Conservation (phyloP, 2,797 vertebrate genomes). For the Megalops cyprinoides region DNA sequence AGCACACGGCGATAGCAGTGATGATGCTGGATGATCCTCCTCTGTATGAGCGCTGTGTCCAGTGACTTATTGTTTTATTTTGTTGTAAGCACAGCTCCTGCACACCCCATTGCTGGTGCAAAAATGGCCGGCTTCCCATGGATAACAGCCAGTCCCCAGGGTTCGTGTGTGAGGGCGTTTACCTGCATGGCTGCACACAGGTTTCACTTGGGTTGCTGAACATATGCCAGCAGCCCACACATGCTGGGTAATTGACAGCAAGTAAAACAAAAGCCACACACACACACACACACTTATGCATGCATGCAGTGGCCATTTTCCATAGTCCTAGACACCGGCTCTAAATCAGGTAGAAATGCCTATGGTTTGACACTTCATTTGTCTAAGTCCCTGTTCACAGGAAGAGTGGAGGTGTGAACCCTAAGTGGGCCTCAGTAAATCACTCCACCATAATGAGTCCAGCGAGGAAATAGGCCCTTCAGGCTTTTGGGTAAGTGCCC, state of each 20-base stretch:
- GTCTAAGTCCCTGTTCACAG: conserved; percentile 71
- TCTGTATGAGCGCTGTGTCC: not conserved
- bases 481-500: conserved; percentile 78
- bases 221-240: not conserved
- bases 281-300: not conserved
- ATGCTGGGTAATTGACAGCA: not conserved
- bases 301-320: conserved; percentile 20
- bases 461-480: conserved; percentile 70
- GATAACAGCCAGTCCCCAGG: not conserved
- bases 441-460: conserved; percentile 70
- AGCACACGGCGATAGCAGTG: not conserved
- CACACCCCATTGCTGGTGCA: not conserved
- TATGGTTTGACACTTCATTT: conserved; percentile 67
- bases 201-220: conserved; percentile 10
- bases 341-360: conserved; percentile 57
- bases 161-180: not conserved
- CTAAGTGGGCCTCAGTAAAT: conserved; percentile 68
- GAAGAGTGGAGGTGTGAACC: conserved; percentile 58
- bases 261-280: not conserved
- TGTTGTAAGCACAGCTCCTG: not conserved
- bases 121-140: conserved; percentile 2
- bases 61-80: not conserved
- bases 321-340: conserved; percentile 13
- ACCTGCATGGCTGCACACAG: conserved; percentile 3
- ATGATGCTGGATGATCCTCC: not conserved